phyloP scores from a whole-genome alignment of 2,113 vertebrate species.

The Pongo abelii region DNA sequence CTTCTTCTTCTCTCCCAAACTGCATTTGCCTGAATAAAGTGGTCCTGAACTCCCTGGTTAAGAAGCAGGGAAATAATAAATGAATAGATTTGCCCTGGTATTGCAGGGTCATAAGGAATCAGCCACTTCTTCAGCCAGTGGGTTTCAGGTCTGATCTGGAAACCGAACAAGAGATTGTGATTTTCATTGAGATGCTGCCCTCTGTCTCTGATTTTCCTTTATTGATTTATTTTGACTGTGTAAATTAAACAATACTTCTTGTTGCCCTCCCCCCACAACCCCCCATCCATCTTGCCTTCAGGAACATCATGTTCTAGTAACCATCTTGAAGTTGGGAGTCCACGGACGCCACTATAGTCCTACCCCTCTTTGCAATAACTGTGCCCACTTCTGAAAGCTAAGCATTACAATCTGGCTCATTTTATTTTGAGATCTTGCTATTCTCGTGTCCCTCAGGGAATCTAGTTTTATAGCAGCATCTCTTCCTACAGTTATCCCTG shows the following conservation, averaged over 20 bases:
- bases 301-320: background rate
- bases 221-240: background rate
- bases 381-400: background rate
- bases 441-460: background rate
- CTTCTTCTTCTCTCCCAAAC: background rate
- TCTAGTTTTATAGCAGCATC: background rate
- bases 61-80: background rate
- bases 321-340: background rate
- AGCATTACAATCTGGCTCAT: background rate
- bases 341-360: background rate
- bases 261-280: background rate
- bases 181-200: background rate
- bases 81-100: background rate
- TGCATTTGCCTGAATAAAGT: background rate
- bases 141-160: background rate
- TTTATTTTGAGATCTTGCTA: background rate
- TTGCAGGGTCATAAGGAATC: background rate
- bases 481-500: background rate
- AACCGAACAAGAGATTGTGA: background rate
- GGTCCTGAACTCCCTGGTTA: background rate
- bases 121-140: background rate
- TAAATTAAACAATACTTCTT: background rate
- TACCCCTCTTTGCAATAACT: background rate
- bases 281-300: background rate
- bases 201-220: background rate